Conservation (phyloP, 1,140 invertebrate genomes). For the Capitella teleta region DNA sequence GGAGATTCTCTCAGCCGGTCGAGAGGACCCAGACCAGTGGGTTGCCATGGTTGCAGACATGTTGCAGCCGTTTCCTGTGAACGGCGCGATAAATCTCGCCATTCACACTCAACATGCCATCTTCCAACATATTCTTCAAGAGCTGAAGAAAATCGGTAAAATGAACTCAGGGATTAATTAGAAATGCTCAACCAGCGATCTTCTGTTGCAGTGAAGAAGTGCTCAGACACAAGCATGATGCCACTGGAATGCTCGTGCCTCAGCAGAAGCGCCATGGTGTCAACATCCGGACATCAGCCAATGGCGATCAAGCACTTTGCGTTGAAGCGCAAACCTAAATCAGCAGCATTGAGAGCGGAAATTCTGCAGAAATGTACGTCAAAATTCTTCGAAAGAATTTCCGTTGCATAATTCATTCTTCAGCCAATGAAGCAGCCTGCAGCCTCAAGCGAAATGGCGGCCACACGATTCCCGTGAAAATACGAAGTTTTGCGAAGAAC, state of each 20-base stretch:
- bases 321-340: constrained; percentile 89
- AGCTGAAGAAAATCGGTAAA: constrained; percentile 65
- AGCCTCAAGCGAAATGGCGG: constrained; percentile 80
- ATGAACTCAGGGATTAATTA: too few species aligned
- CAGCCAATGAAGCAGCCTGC: constrained; percentile 66
- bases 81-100: constrained; percentile 73
- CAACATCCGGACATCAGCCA: constrained; percentile 59
- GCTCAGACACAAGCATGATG: constrained; percentile 72
- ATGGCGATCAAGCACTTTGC: constrained; percentile 74
- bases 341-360: constrained; percentile 75
- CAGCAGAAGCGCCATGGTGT: constrained; percentile 80
- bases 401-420: constrained; percentile 13
- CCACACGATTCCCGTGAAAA: constrained; percentile 70
- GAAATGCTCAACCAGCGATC: too few species aligned
- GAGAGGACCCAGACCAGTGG: constrained; percentile 82
- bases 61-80: constrained; percentile 80
- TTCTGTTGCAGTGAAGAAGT: constrained; percentile 51
- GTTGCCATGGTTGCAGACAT: constrained; percentile 92
- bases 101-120: constrained; percentile 65
- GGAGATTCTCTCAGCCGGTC: constrained; percentile 83
- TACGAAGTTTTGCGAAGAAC: constrained; percentile 86
- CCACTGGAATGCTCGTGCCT: constrained; percentile 93
- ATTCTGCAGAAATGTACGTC: constrained; percentile 67
- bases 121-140: constrained; percentile 78
- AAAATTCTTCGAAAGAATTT: background rate